Evolutionary conservation across 2,113 vertebrate species (phyloP).

Genomic region (Sinocyclocheilus maitianheensis): DNA sequence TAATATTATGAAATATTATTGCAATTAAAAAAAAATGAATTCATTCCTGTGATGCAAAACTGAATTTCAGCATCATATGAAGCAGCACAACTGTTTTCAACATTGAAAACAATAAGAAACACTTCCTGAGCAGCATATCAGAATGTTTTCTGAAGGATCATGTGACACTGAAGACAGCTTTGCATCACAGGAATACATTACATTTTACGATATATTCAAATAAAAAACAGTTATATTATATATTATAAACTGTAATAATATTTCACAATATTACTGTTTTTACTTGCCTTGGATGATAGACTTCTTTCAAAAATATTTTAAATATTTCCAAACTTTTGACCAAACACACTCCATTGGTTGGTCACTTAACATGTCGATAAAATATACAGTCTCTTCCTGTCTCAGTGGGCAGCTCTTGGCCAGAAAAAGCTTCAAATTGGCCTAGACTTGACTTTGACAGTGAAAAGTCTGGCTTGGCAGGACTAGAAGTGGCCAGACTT

Average conservation of each 20-base stretch:
- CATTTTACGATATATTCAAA: neutral
- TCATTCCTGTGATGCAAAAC: neutral
- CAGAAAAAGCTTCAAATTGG: neutral
- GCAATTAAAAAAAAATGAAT: neutral
- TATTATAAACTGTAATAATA: neutral
- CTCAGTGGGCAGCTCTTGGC: neutral
- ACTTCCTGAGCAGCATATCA: neutral
- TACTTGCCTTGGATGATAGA: neutral
- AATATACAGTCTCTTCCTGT: neutral
- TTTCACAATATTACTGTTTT: neutral
- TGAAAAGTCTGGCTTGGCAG: constrained; percentile 6
- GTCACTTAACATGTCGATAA: neutral
- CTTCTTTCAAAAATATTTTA: neutral
- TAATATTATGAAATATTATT: neutral
- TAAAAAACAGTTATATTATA: neutral
- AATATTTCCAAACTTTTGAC: neutral
- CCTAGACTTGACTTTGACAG: neutral
- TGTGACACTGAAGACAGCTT: neutral
- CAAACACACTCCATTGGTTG: neutral
- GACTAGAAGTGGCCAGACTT: neutral
- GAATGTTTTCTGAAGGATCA: neutral
- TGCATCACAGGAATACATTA: neutral
- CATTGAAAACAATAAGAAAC: neutral
- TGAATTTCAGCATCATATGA: neutral
- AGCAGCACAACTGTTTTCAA: neutral